phyloP scores from a whole-genome alignment of 2,888 invertebrate species.

The Archaeoteleia sp. region DNA sequence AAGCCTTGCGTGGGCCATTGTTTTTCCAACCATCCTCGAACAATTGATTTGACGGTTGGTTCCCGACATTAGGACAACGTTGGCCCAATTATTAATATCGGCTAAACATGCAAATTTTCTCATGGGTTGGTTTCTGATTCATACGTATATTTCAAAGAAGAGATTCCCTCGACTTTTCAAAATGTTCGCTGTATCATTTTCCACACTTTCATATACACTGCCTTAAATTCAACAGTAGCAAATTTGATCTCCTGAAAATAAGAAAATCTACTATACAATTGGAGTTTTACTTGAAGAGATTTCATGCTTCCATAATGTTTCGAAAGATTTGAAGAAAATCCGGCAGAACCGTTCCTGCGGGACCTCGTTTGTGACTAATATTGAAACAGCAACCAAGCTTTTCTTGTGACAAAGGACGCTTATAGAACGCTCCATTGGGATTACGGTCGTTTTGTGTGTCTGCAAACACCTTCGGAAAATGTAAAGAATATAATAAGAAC shows the following conservation, averaged over 20 bases:
- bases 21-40: too few relatives aligned
- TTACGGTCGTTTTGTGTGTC: conserved; percentile 56
- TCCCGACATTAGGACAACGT: too few relatives aligned
- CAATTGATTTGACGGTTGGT: too few relatives aligned
- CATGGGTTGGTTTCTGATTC: too few relatives aligned
- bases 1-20: too few relatives aligned
- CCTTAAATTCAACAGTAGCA: too few relatives aligned
- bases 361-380: conserved; percentile 54
- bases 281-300: conserved; percentile 12
- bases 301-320: conserved; percentile 29
- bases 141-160: too few relatives aligned
- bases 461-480: conserved; percentile 47
- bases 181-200: too few relatives aligned
- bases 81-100: too few relatives aligned
- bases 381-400: conserved; percentile 54
- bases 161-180: too few relatives aligned
- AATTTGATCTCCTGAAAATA: not conserved
- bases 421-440: conserved; percentile 51
- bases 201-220: too few relatives aligned
- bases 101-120: too few relatives aligned
- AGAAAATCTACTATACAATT: conserved; percentile 14
- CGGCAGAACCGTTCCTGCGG: conserved; percentile 33
- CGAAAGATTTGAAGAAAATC: conserved; percentile 34
- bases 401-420: conserved; percentile 37
- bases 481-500: conserved; percentile 9